Percentiles rank a stretch among this genome's conserved stretches.
Conservation (phyloP, 2,113 vertebrate species). For the Numida meleagris region DNA sequence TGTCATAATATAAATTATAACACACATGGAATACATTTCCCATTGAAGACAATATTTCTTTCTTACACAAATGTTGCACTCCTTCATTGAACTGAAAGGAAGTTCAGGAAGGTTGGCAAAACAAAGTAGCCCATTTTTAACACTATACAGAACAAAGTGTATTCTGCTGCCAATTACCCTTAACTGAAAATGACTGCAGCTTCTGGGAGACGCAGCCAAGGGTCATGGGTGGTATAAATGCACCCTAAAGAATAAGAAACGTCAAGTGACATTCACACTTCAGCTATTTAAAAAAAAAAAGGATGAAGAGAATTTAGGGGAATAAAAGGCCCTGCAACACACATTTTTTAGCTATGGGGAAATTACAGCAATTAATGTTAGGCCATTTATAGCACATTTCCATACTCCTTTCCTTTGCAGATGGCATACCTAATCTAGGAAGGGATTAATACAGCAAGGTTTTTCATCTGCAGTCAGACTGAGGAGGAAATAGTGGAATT, state of each 20-base stretch:
- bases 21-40: constrained; percentile 86
- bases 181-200: constrained; percentile 70
- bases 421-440: neutral
- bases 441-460: neutral
- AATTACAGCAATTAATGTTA: constrained; percentile 15
- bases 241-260: constrained; percentile 42
- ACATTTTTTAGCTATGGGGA: neutral
- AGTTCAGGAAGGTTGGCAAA: constrained; percentile 82
- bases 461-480: neutral
- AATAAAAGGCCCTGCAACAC: neutral
- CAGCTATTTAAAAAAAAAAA: neutral
- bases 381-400: neutral
- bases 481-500: neutral
- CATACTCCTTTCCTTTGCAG: neutral
- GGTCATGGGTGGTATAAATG: constrained; percentile 40
- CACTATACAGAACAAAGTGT: constrained; percentile 74
- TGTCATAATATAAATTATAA: constrained; percentile 82
- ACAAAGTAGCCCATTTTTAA: constrained; percentile 81
- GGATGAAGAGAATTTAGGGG: neutral
- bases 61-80: constrained; percentile 83
- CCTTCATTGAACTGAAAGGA: constrained; percentile 76
- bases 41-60: constrained; percentile 84
- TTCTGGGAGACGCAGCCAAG: constrained; percentile 68
- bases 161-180: constrained; percentile 70
- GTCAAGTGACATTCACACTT: constrained; percentile 34